Evolutionary conservation across 2,888 invertebrate species (phyloP).

Genomic region (Emmelina monodactyla): DNA sequence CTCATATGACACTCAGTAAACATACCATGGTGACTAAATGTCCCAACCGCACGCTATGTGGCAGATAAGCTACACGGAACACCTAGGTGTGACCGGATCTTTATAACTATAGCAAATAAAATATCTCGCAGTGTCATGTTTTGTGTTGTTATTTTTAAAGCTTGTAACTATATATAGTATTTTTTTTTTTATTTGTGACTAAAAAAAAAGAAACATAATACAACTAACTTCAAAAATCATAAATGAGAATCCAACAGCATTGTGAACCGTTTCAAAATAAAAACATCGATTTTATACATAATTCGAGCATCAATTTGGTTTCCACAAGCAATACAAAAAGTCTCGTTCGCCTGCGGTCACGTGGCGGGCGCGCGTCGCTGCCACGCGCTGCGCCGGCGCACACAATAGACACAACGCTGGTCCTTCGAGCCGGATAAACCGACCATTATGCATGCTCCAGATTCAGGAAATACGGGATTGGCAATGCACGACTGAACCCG

Average conservation of each 20-base stretch:
- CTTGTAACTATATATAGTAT: too few relatives aligned
- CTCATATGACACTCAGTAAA: constrained; percentile 19
- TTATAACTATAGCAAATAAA: too few relatives aligned
- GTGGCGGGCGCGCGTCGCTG: constrained; percentile 54
- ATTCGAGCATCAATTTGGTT: too few relatives aligned
- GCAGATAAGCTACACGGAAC: constrained; percentile 18
- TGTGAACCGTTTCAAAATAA: too few relatives aligned
- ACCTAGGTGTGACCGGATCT: constrained; percentile 8
- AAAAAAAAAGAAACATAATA: too few relatives aligned
- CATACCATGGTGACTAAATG: constrained; percentile 17
- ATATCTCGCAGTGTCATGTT: too few relatives aligned
- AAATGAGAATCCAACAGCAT: too few relatives aligned
- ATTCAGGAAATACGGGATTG: constrained; percentile 49
- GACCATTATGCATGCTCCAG: constrained; percentile 61
- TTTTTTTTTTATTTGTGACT: too few relatives aligned
- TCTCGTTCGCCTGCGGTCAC: constrained; percentile 30
- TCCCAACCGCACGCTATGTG: constrained; percentile 16
- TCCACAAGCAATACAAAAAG: constrained; percentile 48
- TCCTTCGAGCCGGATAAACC: constrained; percentile 53
- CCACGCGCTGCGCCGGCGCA: constrained; percentile 46
- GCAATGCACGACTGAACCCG: constrained; percentile 32
- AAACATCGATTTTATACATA: too few relatives aligned
- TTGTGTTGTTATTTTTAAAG: too few relatives aligned
- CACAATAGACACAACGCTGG: constrained; percentile 31
- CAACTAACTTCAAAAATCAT: too few relatives aligned